A percentile compares a stretch with the other conserved stretches of the same genome.
phyloP scores from a whole-genome alignment of 2,888 invertebrate genomes.

The Ophion slaviceki region DNA sequence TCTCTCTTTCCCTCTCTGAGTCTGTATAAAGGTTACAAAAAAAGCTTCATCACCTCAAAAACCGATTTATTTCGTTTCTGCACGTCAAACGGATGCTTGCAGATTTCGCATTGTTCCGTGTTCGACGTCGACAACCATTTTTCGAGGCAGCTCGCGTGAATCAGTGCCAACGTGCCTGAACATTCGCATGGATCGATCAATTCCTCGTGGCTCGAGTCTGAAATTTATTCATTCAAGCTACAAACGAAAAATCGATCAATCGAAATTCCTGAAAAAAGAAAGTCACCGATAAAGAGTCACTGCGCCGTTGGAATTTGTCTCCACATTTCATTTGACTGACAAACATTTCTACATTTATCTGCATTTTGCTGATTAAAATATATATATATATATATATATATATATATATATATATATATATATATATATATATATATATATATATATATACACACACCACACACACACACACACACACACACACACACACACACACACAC shows the following conservation, averaged over 20 bases:
- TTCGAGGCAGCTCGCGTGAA: slow-evolving; percentile 85
- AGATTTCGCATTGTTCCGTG: slow-evolving; percentile 85
- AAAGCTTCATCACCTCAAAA: slow-evolving; percentile 47
- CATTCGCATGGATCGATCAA: slow-evolving; percentile 86
- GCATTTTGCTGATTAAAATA: too few relatives aligned
- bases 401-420: too few relatives aligned
- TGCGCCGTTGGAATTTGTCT: neutral
- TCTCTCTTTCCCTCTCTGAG: neutral
- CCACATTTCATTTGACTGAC: neutral
- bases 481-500: too few relatives aligned
- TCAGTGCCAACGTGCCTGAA: slow-evolving; percentile 84
- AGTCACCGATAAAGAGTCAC: too few relatives aligned
- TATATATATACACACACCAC: too few relatives aligned
- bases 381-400: too few relatives aligned
- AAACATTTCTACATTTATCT: neutral
- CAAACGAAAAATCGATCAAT: neutral
- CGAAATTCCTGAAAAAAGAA: neutral
- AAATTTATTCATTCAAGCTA: neutral
- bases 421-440: too few relatives aligned
- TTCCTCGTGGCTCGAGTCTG: slow-evolving; percentile 83
- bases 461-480: too few relatives aligned
- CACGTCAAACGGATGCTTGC: slow-evolving; percentile 84
- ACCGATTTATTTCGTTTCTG: slow-evolving; percentile 82
- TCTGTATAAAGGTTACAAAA: neutral
- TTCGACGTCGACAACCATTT: slow-evolving; percentile 85